Evolutionary conservation across 2,888 invertebrate genomes (phyloP).

Genomic region (Carcina quercana): DNA sequence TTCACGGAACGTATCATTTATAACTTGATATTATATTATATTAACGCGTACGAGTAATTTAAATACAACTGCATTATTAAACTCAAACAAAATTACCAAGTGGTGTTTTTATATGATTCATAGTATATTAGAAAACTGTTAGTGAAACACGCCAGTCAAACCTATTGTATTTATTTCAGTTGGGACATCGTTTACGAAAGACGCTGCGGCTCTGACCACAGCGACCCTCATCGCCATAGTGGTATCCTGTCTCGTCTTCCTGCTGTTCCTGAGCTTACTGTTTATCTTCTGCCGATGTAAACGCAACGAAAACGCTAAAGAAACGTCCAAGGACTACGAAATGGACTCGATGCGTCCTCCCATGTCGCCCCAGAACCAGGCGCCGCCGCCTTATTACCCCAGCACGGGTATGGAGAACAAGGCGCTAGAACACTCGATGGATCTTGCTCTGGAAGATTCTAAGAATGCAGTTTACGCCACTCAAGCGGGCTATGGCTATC

Average conservation of each 20-base stretch:
- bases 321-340: slow-evolving; percentile 91
- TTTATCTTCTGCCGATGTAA: slow-evolving; percentile 91
- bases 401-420: slow-evolving; percentile 91
- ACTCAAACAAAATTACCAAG: too few relatives aligned
- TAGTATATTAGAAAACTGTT: too few relatives aligned
- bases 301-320: slow-evolving; percentile 86
- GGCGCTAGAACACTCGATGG: slow-evolving; percentile 92
- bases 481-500: slow-evolving; percentile 90
- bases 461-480: slow-evolving; percentile 89
- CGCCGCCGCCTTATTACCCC: slow-evolving; percentile 93
- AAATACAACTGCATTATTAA: too few relatives aligned
- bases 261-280: slow-evolving; percentile 79
- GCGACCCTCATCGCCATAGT: slow-evolving; percentile 86
- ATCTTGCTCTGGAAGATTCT: slow-evolving; percentile 89
- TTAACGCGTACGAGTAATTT: too few relatives aligned
- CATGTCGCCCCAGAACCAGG: slow-evolving; percentile 89
- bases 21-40: too few relatives aligned
- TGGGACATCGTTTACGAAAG: slow-evolving; percentile 86
- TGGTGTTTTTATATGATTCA: too few relatives aligned
- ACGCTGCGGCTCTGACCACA: slow-evolving; percentile 84
- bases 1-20: too few relatives aligned
- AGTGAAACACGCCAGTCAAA: too few relatives aligned
- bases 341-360: slow-evolving; percentile 91
- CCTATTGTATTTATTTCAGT: slow-evolving; percentile 73
- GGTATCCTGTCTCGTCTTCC: slow-evolving; percentile 85